Conservation (phyloP, 2,113 vertebrate genomes). For the Pyrgilauda ruficollis region DNA sequence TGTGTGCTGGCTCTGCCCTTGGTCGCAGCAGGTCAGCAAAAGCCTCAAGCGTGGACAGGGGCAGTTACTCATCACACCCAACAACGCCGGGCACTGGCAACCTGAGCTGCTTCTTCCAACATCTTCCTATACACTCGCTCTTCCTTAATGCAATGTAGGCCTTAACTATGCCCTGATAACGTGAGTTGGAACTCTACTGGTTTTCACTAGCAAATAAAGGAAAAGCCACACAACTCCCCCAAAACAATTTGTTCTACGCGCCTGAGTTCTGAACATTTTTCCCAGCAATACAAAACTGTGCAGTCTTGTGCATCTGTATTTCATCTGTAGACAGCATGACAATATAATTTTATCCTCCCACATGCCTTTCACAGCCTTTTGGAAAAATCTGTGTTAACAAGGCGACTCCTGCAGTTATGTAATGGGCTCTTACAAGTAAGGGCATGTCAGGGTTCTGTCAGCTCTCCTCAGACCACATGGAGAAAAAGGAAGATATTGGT, state of each 20-base stretch:
- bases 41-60: accelerated
- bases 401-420: not conserved
- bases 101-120: not conserved
- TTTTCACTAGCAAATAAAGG: not conserved
- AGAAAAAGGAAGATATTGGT: not conserved
- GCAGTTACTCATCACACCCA: accelerated
- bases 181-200: not conserved
- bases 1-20: accelerated
- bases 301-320: not conserved
- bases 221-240: not conserved
- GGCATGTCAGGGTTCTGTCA: not conserved
- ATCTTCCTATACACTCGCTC: not conserved
- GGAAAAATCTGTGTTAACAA: not conserved
- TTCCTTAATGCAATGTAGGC: not conserved
- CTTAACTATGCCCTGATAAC: not conserved
- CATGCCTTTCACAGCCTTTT: not conserved
- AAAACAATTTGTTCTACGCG: not conserved
- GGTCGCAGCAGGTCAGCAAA: accelerated
- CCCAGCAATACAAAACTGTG: not conserved
- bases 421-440: not conserved
- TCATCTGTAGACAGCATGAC: not conserved
- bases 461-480: accelerated
- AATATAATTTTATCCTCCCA: not conserved
- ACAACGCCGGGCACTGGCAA: accelerated
- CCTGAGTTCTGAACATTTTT: not conserved